phyloP scores from a whole-genome alignment of 2,888 invertebrate genomes.

The Drosophila mimetica region DNA sequence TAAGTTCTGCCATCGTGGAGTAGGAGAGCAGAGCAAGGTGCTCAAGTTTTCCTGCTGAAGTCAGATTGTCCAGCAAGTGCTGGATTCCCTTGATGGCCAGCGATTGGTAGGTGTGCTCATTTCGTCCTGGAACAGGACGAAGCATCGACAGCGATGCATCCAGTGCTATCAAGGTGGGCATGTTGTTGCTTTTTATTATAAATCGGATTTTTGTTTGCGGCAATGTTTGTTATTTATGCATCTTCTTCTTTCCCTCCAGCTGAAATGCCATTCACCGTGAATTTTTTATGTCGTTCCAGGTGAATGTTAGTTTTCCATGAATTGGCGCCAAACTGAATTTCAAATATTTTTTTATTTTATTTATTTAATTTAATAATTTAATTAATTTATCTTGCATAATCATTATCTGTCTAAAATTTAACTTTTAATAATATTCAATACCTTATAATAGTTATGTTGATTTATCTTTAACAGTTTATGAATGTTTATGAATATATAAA shows the following conservation, averaged over 20 bases:
- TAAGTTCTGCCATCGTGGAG: constrained; percentile 85
- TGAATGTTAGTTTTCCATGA: constrained; percentile 1
- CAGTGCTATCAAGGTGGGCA: constrained; percentile 84
- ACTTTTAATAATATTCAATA: too few species aligned
- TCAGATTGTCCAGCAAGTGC: constrained; percentile 82
- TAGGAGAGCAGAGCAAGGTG: constrained; percentile 79
- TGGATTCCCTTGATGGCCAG: constrained; percentile 83
- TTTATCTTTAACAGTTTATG: too few species aligned
- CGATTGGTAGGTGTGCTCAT: constrained; percentile 83
- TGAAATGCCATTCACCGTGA: constrained; percentile 28
- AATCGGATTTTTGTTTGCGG: constrained; percentile 8
- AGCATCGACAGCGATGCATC: constrained; percentile 84
- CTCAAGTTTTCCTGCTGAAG: constrained; percentile 81
- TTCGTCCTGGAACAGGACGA: constrained; percentile 81
- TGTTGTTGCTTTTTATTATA: constrained; percentile 34
- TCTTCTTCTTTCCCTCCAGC: constrained; percentile 38
- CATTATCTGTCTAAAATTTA: too few species aligned
- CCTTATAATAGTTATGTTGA: too few species aligned
- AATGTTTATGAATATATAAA: too few species aligned
- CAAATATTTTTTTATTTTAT: not conserved
- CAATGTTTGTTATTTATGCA: constrained; percentile 16
- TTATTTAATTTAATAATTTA: too few species aligned
- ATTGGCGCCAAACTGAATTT: not conserved
- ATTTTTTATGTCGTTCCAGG: not conserved
- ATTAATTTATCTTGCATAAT: too few species aligned